Evolutionary conservation across 2,888 invertebrate species (phyloP).

Genomic region (Physocephala rufipes): DNA sequence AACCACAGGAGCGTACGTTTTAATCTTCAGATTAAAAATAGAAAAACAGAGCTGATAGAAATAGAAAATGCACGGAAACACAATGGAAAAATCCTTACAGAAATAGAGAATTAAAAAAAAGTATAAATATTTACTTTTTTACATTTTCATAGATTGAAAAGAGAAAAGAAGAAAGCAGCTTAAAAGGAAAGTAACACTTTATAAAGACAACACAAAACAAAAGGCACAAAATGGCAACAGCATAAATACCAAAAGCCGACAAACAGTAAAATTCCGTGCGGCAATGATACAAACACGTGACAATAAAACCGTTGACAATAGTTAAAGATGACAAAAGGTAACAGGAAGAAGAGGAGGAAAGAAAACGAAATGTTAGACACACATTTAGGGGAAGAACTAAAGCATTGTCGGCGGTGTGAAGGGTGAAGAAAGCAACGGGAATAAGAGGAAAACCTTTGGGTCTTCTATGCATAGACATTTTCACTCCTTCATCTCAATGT

Average conservation of each 20-base stretch:
- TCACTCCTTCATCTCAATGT: no score
- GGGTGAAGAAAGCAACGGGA: background rate
- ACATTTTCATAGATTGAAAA: background rate
- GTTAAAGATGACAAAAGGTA: slow-evolving; percentile 12
- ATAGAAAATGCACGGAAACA: no score
- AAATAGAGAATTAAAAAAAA: no score
- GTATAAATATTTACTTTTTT: background rate
- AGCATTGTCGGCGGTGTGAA: background rate
- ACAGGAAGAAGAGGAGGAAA: no score
- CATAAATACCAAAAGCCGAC: slow-evolving; percentile 37
- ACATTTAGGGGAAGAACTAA: background rate
- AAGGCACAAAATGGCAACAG: background rate
- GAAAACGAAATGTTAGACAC: background rate
- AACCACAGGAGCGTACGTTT: no score
- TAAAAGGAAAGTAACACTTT: slow-evolving; percentile 9
- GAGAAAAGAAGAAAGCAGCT: no score
- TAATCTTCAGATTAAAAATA: no score
- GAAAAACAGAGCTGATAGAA: no score
- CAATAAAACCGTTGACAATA: slow-evolving; percentile 13
- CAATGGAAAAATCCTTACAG: no score
- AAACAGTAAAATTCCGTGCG: slow-evolving; percentile 62
- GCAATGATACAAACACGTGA: slow-evolving; percentile 64
- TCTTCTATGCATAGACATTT: no score
- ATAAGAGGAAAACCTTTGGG: background rate
- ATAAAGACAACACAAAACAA: background rate